phyloP scores from a whole-genome alignment of 2,113 vertebrate genomes.

The Clarias macrocephalus region DNA sequence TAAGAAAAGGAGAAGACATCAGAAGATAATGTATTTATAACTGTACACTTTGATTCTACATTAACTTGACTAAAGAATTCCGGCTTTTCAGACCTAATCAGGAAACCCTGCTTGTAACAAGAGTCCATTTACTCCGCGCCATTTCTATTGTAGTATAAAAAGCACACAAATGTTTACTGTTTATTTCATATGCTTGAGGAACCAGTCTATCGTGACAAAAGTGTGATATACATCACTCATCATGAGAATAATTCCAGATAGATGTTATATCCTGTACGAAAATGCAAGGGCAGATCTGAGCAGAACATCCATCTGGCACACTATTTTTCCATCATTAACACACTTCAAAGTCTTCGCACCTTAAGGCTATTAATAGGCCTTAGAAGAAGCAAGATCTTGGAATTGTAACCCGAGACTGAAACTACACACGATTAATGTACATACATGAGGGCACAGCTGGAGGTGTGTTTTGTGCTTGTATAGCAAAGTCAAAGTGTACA shows the following conservation, averaged over 20 bases:
- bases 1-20: not conserved
- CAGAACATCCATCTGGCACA: constrained; percentile 29
- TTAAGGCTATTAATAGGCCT: constrained; percentile 41
- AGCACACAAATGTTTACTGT: not conserved
- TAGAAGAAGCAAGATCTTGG: constrained; percentile 3
- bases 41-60: not conserved
- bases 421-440: not conserved
- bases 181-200: not conserved
- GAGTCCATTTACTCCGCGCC: not conserved
- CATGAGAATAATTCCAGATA: not conserved
- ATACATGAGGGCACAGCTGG: constrained; percentile 24
- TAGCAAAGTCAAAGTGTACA: not conserved
- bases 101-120: not conserved
- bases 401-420: constrained; percentile 22
- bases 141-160: not conserved
- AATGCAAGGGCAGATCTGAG: not conserved
- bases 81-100: too few relatives aligned
- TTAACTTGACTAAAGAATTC: not conserved
- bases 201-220: not conserved
- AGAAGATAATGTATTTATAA: not conserved
- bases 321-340: constrained; percentile 39
- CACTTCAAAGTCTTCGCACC: constrained; percentile 29
- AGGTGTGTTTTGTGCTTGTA: not conserved
- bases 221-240: not conserved
- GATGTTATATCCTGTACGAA: not conserved